phyloP scores from a whole-genome alignment of 2,888 invertebrate genomes.

The Pardosa pseudoannulata region DNA sequence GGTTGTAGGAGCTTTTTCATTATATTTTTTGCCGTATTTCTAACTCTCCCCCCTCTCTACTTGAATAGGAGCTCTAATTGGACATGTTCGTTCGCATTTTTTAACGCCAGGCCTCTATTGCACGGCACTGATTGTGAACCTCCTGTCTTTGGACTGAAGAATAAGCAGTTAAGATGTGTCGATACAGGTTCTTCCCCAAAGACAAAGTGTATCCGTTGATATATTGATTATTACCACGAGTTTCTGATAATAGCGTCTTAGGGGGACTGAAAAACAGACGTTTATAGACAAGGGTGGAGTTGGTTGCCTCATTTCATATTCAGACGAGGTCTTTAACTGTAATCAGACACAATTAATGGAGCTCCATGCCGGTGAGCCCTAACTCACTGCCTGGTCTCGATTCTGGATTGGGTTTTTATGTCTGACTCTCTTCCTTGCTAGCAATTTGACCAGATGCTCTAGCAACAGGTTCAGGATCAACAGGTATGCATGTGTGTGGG shows the following conservation, averaged over 20 bases:
- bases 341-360: not conserved
- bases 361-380: too few species aligned
- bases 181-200: not conserved
- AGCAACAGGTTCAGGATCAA: too few species aligned
- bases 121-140: not conserved
- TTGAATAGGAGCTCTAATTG: conserved; percentile 34
- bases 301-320: not conserved
- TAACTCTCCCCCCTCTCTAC: not conserved
- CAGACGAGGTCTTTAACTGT: not conserved
- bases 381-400: too few species aligned
- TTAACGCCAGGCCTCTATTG: conserved; percentile 9
- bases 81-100: conserved; percentile 33
- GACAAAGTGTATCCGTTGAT: not conserved
- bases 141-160: too few species aligned
- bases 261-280: too few species aligned
- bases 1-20: conserved; percentile 23
- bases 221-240: not conserved
- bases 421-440: too few species aligned
- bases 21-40: too few species aligned
- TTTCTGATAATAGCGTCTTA: too few species aligned
- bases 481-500: too few species aligned
- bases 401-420: too few species aligned
- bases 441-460: too few species aligned
- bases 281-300: not conserved
- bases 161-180: not conserved